phyloP scores from a whole-genome alignment of 2,113 vertebrate species.

The Speoplatyrhinus poulsoni region DNA sequence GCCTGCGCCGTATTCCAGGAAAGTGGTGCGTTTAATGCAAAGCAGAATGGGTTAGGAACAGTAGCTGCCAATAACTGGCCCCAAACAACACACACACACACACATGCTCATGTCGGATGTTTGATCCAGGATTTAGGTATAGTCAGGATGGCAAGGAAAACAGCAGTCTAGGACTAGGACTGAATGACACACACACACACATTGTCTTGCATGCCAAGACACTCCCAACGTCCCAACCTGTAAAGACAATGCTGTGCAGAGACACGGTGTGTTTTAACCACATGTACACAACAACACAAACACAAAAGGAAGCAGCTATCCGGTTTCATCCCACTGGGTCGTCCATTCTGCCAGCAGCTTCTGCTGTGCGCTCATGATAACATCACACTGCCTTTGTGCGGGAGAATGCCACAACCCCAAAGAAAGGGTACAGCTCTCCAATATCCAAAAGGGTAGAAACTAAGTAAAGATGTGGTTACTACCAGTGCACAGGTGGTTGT shows the following conservation, averaged over 20 bases:
- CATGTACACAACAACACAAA: constrained; percentile 8
- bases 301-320: neutral
- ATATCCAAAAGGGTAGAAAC: neutral
- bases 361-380: neutral
- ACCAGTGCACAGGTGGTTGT: no score
- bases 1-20: neutral
- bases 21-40: neutral
- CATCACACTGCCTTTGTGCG: neutral
- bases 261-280: constrained; percentile 4
- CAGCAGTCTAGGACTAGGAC: constrained; percentile 34
- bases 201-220: neutral
- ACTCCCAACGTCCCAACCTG: no score
- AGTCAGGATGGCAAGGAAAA: constrained; percentile 45
- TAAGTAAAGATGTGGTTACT: no score
- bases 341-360: neutral
- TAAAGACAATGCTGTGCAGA: no score
- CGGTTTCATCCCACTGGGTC: constrained; percentile 14
- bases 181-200: constrained; percentile 47
- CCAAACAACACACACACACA: constrained; percentile 13
- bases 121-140: constrained; percentile 45
- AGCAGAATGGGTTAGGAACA: neutral
- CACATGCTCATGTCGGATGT: constrained; percentile 10
- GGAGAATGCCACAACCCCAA: neutral
- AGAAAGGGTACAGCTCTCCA: neutral
- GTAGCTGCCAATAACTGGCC: neutral